Percentiles rank a stretch among this genome's conserved stretches.
Evolutionary conservation across 2,113 vertebrate genomes (phyloP).

Genomic region (Centropus bengalensis): DNA sequence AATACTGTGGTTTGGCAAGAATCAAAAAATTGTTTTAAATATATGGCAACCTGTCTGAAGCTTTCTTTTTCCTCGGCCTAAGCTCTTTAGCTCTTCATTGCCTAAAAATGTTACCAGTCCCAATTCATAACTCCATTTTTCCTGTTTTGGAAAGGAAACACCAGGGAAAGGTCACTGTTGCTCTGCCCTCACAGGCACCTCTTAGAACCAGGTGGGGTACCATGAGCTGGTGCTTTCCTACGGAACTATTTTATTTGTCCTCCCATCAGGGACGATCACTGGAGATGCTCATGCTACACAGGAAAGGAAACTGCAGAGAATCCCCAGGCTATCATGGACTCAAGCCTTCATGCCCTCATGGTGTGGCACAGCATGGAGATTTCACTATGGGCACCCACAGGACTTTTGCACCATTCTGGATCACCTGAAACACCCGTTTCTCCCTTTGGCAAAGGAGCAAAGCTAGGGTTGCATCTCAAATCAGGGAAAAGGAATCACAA

Average conservation of each 20-base stretch:
- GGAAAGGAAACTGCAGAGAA: background rate
- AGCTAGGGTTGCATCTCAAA: background rate
- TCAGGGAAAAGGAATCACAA: background rate
- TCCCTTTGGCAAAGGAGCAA: background rate
- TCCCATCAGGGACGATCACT: background rate
- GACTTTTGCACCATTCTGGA: background rate
- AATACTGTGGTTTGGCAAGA: background rate
- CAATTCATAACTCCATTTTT: background rate
- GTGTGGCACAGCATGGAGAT: background rate
- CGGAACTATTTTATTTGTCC: background rate
- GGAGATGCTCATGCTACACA: background rate
- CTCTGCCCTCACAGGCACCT: background rate
- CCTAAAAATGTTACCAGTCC: background rate
- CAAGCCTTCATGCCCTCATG: background rate
- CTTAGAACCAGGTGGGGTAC: background rate
- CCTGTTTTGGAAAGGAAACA: background rate
- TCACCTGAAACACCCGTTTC: background rate
- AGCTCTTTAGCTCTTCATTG: background rate
- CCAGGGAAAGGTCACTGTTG: background rate
- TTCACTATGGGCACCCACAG: background rate
- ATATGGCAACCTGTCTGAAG: background rate
- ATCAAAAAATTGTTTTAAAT: background rate
- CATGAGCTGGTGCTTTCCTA: background rate
- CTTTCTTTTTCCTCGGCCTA: background rate
- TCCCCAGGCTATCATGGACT: background rate